Conservation (phyloP, 2,888 invertebrate species). For the Anoncus sp. region DNA sequence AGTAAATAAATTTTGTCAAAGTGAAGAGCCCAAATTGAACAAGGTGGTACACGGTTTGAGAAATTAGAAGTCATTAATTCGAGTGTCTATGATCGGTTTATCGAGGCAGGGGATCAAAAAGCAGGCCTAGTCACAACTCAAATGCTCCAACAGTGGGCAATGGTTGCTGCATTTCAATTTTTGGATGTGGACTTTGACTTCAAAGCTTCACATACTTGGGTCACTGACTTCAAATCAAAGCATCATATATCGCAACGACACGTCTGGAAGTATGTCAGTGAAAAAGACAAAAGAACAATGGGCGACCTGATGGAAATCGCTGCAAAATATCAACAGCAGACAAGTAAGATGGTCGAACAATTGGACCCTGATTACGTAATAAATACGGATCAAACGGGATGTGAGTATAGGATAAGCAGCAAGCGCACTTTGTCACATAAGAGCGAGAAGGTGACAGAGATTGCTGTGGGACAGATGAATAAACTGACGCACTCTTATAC, state of each 20-base stretch:
- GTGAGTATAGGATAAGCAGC: constrained; percentile 16
- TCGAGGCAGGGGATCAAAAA: constrained; percentile 30
- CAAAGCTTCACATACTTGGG: constrained; percentile 26
- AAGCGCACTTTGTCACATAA: constrained; percentile 11
- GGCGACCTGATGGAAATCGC: constrained; percentile 25
- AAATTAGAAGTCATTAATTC: constrained; percentile 10
- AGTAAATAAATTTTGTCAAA: background rate
- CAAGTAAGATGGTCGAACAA: background rate
- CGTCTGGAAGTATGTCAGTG: constrained; percentile 45
- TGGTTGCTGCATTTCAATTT: constrained; percentile 44
- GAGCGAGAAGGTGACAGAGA: constrained; percentile 9
- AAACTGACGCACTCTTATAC: background rate
- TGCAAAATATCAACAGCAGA: constrained; percentile 13
- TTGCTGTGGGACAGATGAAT: constrained; percentile 1
- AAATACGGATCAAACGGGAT: constrained; percentile 28
- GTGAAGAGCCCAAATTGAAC: background rate
- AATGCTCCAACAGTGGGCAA: constrained; percentile 58
- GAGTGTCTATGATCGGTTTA: constrained; percentile 1
- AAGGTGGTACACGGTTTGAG: background rate
- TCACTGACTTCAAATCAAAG: constrained; percentile 36
- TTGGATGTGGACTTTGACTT: constrained; percentile 20
- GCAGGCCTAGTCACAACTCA: constrained; percentile 50
- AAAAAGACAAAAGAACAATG: constrained; percentile 17
- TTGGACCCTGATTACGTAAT: constrained; percentile 23
- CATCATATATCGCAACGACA: constrained; percentile 47